phyloP scores from a whole-genome alignment of 1,140 invertebrate genomes.

The Drosophila simulans region DNA sequence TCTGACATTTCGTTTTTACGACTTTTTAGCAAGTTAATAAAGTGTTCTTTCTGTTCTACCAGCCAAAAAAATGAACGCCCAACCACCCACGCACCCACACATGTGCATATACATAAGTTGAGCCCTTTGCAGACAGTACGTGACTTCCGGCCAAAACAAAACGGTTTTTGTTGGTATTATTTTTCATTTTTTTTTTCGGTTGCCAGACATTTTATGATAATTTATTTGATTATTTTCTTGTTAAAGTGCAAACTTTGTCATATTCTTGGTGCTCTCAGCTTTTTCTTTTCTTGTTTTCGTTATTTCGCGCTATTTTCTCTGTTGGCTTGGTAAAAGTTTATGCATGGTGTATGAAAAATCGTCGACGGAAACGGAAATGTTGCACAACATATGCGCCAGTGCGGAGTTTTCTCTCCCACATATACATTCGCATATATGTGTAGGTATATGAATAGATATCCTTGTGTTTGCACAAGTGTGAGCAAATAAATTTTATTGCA shows the following conservation, averaged over 20 bases:
- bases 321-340: constrained; percentile 56
- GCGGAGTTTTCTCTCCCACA: constrained; percentile 37
- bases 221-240: constrained; percentile 83
- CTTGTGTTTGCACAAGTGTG: constrained; percentile 41
- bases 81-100: constrained; percentile 34
- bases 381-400: constrained; percentile 76
- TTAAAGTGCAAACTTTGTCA: constrained; percentile 82
- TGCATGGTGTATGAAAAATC: constrained; percentile 48
- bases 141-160: constrained; percentile 82
- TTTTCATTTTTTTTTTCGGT: constrained; percentile 14
- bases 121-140: constrained; percentile 71
- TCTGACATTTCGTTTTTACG: constrained; percentile 56
- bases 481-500: constrained; percentile 79
- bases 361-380: constrained; percentile 78
- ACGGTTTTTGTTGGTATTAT: constrained; percentile 60
- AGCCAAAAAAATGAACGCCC: background rate
- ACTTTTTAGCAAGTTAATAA: constrained; percentile 65
- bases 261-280: constrained; percentile 38
- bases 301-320: constrained; percentile 54
- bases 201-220: constrained; percentile 76
- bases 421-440: background rate
- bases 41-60: constrained; percentile 30
- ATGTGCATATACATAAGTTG: constrained; percentile 28
- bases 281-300: constrained; percentile 29
- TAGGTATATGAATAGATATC: constrained; percentile 5